Evolutionary conservation across 2,797 vertebrate genomes (phyloP).

Genomic region (Muscicapa striata): DNA sequence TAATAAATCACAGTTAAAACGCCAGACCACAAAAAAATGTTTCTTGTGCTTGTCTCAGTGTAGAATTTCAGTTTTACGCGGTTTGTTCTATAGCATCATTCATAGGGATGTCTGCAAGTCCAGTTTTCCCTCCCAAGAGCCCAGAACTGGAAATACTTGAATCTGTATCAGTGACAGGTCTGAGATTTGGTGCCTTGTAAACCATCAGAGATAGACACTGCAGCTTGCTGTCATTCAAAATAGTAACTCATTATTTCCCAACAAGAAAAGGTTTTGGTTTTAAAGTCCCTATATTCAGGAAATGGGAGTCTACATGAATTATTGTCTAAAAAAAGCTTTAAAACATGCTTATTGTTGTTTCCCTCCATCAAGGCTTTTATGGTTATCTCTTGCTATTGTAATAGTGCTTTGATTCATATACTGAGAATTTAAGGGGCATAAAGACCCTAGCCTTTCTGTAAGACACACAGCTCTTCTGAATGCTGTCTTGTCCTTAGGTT

Average conservation of each 20-base stretch:
- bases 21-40: not conserved
- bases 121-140: not conserved
- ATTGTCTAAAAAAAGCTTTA: not conserved
- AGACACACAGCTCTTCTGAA: not conserved
- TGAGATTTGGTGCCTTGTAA: constrained; percentile 1
- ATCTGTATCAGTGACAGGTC: not conserved
- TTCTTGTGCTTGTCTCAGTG: not conserved
- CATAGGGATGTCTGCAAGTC: not conserved
- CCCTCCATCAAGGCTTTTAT: not conserved
- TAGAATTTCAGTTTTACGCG: not conserved
- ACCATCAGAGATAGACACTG: not conserved
- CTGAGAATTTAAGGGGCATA: not conserved
- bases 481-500: not conserved
- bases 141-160: not conserved
- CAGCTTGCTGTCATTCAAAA: not conserved
- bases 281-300: not conserved
- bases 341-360: not conserved
- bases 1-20: not conserved
- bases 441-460: not conserved
- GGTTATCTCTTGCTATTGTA: not conserved
- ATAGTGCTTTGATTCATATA: not conserved
- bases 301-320: not conserved
- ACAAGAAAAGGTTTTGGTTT: not conserved
- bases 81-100: not conserved
- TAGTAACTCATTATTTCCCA: not conserved